Evolutionary conservation across 2,113 vertebrate species (phyloP), one percentile per base, ranked within the genome.

Genomic region (Buteo buteo): DNA sequence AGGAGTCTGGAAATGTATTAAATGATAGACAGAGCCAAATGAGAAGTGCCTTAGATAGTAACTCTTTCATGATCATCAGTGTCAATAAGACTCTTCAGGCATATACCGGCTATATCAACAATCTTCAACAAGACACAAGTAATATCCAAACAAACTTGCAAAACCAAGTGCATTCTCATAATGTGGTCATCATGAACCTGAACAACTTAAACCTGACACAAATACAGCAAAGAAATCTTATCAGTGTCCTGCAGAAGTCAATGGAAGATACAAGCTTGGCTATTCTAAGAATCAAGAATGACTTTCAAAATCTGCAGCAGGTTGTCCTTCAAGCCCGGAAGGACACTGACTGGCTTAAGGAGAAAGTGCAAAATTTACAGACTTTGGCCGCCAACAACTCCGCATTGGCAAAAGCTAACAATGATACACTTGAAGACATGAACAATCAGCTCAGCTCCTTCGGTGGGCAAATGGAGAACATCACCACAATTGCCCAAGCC

Each of bases 131-230:
- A 59, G 98, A 99, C 88, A 99, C 99, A 13, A 98, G 95, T 16
- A 96, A 97, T 67, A 98, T 99, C 77, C 99, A 99, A 97, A 98
- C 97, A 74, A 98, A 98, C 36, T 95, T 99, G 77, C 99, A 99
- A 96, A 98, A 96, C 80, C 99, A 99, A 94, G 98, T 98, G 81
- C 98, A 98, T 78, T 98, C 98, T 73, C 98, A 99, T 61, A 99
- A 98, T 11, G 97, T 98, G 71, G 97, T 98, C 24, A 97, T 99
- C 61, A 98, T 99, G 96, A 98, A 98, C 96, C 98, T 99, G 88
- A 98, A 99, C 97, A 98, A 98, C 89, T 98, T 99, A 73, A 99
- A 99, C 97, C 92, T 99, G 85, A 99, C 99, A 31, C 99, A 99
- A 95, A 98, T 98, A 55, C 99, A 99, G 93, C 99, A 99, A 96